Evolutionary conservation across 2,888 invertebrate genomes (phyloP), one percentile per base, ranked within the genome.

Genomic region (Euzetes globulus): DNA sequence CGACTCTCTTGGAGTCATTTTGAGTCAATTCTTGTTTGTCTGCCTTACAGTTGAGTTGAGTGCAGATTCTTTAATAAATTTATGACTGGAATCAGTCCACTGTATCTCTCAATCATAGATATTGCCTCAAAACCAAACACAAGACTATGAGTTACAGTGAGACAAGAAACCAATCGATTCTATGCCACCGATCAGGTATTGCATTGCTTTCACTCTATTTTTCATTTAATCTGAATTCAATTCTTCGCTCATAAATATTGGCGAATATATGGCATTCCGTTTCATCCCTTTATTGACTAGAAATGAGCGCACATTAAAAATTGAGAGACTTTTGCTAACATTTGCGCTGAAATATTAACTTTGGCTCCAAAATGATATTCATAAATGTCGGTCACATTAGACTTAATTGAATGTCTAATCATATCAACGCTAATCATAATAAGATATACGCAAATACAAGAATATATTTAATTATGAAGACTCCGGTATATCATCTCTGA

Each of bases 351-450:
- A 65, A 65, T 65, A 37, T 65, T 33, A 65, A 65, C n/a, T 65
- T 37, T 37, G 19, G 19, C n/a, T 9, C 19, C 15, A 65, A 37
- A 65, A 65, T 60, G 7, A 25, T 19, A 65, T 65, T 33, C 65
- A 65, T 65, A 37, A 65, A 65, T 65, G 37, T 65, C n/a, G 65
- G 17, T 37, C 29, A 65, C 65, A 65, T 65, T 65, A 65, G 37
- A 37, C 65, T 65, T 65, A 65, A 65, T 65, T 65, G 65, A 65
- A 65, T 65, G 65, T 37, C 65, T 65, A 65, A 65, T 65, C 65
- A 65, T 19, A 65, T 65, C 17, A 65, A 65, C 33, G 65, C 37
- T 33, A 65, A 65, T 65, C 33, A 65, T 25, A 65, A 13, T 25
- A 25, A 37, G n/a, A 37, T 60, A 60, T 60, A 60, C 6, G 29